Conservation (phyloP, 1,140 invertebrate genomes). For the Cyclina sinensis region DNA sequence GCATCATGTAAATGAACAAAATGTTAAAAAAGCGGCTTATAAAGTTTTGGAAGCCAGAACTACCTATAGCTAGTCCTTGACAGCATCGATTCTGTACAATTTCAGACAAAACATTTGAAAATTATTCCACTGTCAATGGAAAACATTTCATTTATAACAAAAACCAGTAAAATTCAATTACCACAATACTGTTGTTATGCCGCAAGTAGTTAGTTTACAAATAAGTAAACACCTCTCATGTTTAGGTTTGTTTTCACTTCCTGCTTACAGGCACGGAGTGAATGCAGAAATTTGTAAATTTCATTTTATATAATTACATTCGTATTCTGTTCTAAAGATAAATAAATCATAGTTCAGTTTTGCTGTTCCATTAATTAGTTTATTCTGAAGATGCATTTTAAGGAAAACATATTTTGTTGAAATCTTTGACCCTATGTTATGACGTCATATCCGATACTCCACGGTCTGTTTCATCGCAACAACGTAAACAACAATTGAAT, state of each 20-base stretch:
- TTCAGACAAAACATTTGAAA: background rate
- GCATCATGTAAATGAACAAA: no score
- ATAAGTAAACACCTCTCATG: constrained; percentile 40
- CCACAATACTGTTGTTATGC: background rate
- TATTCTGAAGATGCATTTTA: no score
- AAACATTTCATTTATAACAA: background rate
- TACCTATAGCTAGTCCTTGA: constrained; percentile 27
- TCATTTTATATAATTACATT: background rate
- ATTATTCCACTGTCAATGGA: background rate
- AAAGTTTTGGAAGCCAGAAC: no score
- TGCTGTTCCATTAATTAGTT: no score
- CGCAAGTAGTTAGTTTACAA: background rate
- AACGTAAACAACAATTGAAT: background rate
- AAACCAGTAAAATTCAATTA: background rate
- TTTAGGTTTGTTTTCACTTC: constrained; percentile 65
- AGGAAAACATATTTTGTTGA: no score
- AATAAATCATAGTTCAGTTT: no score
- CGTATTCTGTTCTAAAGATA: no score
- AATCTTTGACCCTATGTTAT: no score
- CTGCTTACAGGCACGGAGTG: constrained; percentile 1
- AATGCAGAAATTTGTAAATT: background rate
- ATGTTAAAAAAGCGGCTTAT: no score
- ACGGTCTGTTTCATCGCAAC: constrained; percentile 61
- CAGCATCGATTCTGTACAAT: background rate
- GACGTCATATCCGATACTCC: constrained; percentile 43